Evolutionary conservation across 2,113 vertebrate species (phyloP).

Genomic region (Uropsilus gracilis): DNA sequence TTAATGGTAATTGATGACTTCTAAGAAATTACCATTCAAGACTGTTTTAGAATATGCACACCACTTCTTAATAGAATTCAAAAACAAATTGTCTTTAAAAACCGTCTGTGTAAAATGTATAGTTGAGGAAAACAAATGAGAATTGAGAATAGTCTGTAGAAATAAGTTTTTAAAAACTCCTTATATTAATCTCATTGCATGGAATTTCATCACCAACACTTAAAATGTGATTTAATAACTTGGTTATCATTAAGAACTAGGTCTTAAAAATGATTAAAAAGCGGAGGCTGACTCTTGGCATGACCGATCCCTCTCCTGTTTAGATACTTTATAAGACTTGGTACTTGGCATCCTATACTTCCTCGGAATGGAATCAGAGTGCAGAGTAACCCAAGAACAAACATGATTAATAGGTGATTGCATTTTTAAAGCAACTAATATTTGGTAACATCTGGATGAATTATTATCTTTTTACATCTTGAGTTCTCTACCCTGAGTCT

Average conservation of each 20-base stretch:
- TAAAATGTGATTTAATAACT: not conserved
- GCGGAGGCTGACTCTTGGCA: not conserved
- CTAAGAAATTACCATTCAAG: not conserved
- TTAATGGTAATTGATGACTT: not conserved
- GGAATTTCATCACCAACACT: not conserved
- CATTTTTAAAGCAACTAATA: not conserved
- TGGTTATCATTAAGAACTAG: not conserved
- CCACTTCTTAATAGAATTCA: not conserved
- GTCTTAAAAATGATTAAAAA: conserved; percentile 8
- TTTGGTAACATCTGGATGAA: not conserved
- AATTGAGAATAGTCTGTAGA: conserved; percentile 3
- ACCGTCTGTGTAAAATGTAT: not conserved
- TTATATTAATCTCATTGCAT: not conserved
- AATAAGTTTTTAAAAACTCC: not conserved
- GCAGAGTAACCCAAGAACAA: not conserved
- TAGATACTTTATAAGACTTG: not conserved
- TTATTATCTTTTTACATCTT: not conserved
- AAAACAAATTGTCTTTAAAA: not conserved
- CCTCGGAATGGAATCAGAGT: not conserved
- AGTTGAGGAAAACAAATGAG: not conserved
- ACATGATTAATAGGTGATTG: not conserved
- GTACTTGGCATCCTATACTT: not conserved
- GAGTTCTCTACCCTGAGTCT: too few relatives aligned
- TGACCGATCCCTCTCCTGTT: not conserved
- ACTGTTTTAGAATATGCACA: not conserved